These are phyloP conservation scores for Phrynocephalus guinanensis DNA, from an alignment of 2,797 vertebrate genomes.

Conservation along the genomic window DNA sequence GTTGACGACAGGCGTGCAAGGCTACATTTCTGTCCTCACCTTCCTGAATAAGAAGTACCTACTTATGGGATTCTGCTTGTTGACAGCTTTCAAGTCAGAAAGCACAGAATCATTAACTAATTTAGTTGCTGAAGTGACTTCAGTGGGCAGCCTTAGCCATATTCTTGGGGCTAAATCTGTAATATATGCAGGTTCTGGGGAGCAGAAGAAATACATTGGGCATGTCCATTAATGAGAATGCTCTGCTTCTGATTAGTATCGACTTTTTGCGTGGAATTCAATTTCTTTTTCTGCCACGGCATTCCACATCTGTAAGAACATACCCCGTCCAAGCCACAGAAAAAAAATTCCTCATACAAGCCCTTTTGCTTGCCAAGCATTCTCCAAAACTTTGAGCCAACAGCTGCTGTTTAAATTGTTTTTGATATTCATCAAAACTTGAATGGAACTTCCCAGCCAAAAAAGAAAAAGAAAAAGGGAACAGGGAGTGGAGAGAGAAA, in stretches of 20 bases:
- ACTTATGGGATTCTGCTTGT: not conserved
- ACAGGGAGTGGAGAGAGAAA: not conserved
- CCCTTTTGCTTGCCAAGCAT: conserved; percentile 57
- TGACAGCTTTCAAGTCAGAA: not conserved
- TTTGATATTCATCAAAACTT: conserved; percentile 66
- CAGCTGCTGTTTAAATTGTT: conserved; percentile 56
- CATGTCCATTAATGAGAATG: not conserved
- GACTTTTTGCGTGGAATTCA: conserved; percentile 18
- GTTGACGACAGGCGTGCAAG: not conserved
- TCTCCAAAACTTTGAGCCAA: conserved; percentile 52
- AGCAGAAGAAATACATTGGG: not conserved
- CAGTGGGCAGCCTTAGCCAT: not conserved
- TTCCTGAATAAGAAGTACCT: conserved; percentile 10
- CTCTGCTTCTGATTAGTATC: conserved; percentile 11
- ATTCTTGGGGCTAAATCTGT: not conserved
- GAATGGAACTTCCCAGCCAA: conserved; percentile 44
- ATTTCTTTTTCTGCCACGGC: conserved; percentile 28
- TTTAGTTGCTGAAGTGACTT: not conserved
- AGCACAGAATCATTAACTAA: conserved; percentile 15
- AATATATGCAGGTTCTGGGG: not conserved
- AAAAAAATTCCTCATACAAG: conserved; percentile 50
- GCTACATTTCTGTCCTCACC: conserved; percentile 6
- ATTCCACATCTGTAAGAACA: conserved; percentile 42
- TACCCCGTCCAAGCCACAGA: conserved; percentile 50
- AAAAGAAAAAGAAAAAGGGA: too few species aligned